Base-by-base conservation (phyloP, 2,113 vertebrate genomes). In the Hippocampus zosterae region DNA sequence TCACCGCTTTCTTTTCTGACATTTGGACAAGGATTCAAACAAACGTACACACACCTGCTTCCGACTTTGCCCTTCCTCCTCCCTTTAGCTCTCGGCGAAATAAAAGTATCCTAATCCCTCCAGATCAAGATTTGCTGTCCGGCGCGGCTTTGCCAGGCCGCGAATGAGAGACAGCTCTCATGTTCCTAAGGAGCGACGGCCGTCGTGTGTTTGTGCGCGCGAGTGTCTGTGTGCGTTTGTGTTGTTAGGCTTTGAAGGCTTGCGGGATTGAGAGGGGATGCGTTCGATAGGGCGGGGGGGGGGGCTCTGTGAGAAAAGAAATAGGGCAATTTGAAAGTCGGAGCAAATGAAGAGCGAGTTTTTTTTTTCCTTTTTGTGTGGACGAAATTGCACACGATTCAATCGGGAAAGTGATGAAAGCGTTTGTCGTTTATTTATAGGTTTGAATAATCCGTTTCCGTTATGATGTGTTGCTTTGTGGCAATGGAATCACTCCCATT, bases 91-190 rank as follows among this genome's bases (percentile, higher is more conserved):
- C 85, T 85, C 16, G 73, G 86, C 83, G 84, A 90, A 91, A 90
- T 85, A 86, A 88, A 88, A 85, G 82, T 85, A 86, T 78, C 78
- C 77, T 88, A 89, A 91, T 89, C 89, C 88, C 71, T 67, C 33
- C 80, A 91, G 91, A 91, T 92, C 90, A 91, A 86, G 85, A 74
- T 67, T 67, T 81, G 86, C 82, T 86, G 86, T 91, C 88, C 88
- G 84, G 81, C 80, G 78, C 87, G 85, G 88, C 84, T 89, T 87
- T 86, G 87, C 84, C 83, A 83, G 84, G 83, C 85, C 85, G 83
- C 85, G 87, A 88, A 87, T 89, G 80, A 88, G 78, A 90, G 74
- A 71, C 84, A 78, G 75, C 80, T 82, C 88, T 84, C 85, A 79
- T 83, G 78, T 85, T 87, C 78, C 86, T 71, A 75, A 84, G 83